Conservation (phyloP, 2,113 vertebrate species). For the Coptodon rendalli region DNA sequence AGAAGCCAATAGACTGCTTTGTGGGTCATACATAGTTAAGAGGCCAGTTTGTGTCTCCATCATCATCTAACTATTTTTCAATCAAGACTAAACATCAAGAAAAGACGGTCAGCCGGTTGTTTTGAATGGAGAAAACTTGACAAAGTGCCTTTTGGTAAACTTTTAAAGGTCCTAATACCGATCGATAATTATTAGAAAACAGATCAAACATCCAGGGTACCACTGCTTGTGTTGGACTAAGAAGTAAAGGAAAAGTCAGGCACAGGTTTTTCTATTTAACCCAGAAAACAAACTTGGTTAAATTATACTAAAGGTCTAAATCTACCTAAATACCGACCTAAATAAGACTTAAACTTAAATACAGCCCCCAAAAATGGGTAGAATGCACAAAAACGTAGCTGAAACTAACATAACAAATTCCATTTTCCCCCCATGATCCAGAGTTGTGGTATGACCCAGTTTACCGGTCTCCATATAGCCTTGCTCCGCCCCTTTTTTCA, state of each 20-base stretch:
- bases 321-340: neutral
- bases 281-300: neutral
- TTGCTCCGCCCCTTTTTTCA: fast-evolving
- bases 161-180: neutral
- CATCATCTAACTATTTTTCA: neutral
- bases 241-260: neutral
- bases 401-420: neutral
- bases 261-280: neutral
- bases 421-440: neutral
- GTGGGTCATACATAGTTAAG: fast-evolving
- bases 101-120: neutral
- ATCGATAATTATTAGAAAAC: neutral
- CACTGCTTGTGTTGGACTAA: neutral
- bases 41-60: neutral
- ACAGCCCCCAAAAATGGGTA: neutral
- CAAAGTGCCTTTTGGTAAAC: neutral
- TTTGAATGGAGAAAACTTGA: neutral
- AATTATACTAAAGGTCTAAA: neutral
- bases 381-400: neutral
- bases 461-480: neutral
- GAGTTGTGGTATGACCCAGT: neutral
- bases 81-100: neutral
- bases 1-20: fast-evolving
- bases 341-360: neutral
- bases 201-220: fast-evolving